Conservation (phyloP, 2,113 vertebrate species). For the Argyrosomus japonicus region DNA sequence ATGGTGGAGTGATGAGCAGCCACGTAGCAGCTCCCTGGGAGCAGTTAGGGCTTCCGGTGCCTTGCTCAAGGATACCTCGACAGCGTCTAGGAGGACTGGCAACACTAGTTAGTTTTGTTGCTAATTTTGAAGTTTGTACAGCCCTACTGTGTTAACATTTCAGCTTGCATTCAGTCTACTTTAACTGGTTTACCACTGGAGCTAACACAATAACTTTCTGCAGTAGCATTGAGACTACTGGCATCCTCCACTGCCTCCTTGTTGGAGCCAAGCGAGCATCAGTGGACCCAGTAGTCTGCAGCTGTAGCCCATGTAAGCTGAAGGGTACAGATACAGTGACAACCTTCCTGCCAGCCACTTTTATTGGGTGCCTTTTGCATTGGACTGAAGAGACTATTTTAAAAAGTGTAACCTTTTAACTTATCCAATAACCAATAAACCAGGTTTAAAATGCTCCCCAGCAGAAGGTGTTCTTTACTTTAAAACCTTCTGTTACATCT, state of each 20-base stretch:
- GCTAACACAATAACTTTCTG: too few relatives aligned
- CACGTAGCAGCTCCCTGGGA: too few relatives aligned
- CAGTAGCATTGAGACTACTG: too few relatives aligned
- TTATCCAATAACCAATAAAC: background rate
- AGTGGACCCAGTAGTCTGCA: background rate
- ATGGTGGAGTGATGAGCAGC: too few relatives aligned
- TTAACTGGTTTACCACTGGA: too few relatives aligned
- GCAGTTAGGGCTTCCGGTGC: too few relatives aligned
- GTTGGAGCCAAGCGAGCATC: background rate
- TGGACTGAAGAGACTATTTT: background rate
- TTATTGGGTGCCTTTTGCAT: background rate
- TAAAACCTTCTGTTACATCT: background rate
- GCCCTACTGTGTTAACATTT: too few relatives aligned
- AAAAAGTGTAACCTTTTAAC: background rate
- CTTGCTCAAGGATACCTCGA: too few relatives aligned
- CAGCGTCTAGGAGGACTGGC: too few relatives aligned
- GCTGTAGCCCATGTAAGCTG: background rate
- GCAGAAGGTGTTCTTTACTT: background rate
- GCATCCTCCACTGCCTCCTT: background rate
- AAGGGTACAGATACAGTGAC: background rate
- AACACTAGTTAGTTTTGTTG: background rate
- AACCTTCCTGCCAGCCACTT: background rate
- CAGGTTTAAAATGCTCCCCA: background rate
- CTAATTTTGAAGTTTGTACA: too few relatives aligned
- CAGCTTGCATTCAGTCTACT: background rate